These are phyloP conservation scores for Stenchaetothrips biformis DNA, from an alignment of 2,888 invertebrate species.

Conservation along the genomic window DNA sequence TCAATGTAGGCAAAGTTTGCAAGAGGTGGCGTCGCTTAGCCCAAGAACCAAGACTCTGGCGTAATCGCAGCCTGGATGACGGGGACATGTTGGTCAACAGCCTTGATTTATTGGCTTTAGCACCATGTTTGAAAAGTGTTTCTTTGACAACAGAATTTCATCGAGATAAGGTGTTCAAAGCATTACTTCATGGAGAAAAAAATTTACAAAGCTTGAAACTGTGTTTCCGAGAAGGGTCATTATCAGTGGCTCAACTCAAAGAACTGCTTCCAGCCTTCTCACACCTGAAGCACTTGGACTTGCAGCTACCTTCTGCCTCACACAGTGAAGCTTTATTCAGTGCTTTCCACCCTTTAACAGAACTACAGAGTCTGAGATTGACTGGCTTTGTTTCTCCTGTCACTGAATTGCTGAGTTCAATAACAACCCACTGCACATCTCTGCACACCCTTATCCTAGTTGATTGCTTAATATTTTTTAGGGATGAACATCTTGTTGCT, in stretches of 20 bases:
- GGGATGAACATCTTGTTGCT: constrained; percentile 3
- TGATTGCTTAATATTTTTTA: not conserved
- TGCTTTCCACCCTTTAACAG: not conserved
- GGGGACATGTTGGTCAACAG: not conserved
- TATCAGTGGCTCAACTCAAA: not conserved
- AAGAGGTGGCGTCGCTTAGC: not conserved
- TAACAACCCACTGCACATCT: not conserved
- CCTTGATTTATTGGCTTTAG: not conserved
- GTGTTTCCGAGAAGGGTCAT: not conserved
- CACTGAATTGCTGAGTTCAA: not conserved
- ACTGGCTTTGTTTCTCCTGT: constrained; percentile 13
- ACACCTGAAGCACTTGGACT: not conserved
- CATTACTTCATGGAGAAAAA: not conserved
- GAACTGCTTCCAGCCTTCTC: not conserved
- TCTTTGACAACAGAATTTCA: not conserved
- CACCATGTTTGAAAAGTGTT: not conserved
- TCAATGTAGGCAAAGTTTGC: constrained; percentile 5
- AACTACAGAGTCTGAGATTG: not conserved
- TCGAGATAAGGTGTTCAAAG: not conserved
- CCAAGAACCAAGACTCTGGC: not conserved
- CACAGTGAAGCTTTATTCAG: not conserved
- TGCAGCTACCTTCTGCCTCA: constrained; percentile 3
- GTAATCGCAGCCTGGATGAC: not conserved
- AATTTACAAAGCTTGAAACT: not conserved
- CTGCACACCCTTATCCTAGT: not conserved